Percentiles rank a stretch among this genome's conserved stretches.
Conservation (phyloP, 2,113 vertebrate species). For the Trichomycterus rosablanca region DNA sequence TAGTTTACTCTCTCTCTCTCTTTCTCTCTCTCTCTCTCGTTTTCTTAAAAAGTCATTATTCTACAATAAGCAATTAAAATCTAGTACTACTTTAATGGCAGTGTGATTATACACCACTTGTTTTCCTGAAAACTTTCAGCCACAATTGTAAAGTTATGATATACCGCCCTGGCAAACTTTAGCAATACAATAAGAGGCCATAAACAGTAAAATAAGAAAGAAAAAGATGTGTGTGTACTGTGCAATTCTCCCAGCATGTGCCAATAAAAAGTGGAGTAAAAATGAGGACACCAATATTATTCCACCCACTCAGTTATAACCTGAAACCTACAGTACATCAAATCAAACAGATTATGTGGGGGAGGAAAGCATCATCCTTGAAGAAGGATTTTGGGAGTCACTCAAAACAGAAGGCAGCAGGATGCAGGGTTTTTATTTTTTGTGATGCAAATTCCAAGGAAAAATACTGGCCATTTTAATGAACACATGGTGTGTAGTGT, state of each 20-base stretch:
- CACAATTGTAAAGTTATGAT: too few species aligned
- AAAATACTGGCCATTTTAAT: conserved; percentile 5
- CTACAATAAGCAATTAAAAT: too few species aligned
- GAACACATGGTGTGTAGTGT: background rate
- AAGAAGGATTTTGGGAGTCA: conserved; percentile 31
- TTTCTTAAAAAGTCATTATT: too few species aligned
- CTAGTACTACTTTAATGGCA: too few species aligned
- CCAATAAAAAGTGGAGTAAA: conserved; percentile 28
- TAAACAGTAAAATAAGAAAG: conserved; percentile 10
- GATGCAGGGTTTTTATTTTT: background rate
- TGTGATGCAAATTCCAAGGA: background rate
- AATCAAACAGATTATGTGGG: conserved; percentile 42
- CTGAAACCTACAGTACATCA: conserved; percentile 37
- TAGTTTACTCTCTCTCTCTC: too few species aligned
- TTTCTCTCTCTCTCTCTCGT: too few species aligned
- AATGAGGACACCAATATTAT: conserved; percentile 36
- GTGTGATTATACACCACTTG: too few species aligned
- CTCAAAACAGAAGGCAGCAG: conserved; percentile 19
- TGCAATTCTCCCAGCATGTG: conserved; percentile 22
- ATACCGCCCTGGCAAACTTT: background rate
- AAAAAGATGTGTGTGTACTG: background rate
- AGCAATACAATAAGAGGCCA: background rate
- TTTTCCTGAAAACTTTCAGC: too few species aligned
- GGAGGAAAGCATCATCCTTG: conserved; percentile 32
- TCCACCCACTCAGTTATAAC: conserved; percentile 44